A percentile compares a stretch with the other conserved stretches of the same genome.
Evolutionary conservation across 1,140 invertebrate genomes (phyloP).

Genomic region (Orchesella cincta): DNA sequence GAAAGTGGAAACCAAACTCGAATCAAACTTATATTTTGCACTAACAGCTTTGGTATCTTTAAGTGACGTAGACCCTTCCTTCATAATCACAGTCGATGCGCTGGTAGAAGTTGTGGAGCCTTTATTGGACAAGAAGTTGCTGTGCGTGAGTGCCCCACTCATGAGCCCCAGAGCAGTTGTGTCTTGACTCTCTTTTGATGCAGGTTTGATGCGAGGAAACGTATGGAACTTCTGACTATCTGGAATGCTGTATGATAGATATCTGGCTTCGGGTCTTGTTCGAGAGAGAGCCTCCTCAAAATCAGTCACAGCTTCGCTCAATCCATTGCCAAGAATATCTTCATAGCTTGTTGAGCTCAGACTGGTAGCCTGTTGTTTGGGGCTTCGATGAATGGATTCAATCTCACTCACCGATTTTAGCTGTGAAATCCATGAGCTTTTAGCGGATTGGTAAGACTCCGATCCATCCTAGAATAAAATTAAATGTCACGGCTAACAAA

Average conservation of each 20-base stretch:
- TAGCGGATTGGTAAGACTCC: not conserved
- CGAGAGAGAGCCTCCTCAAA: slow-evolving; percentile 69
- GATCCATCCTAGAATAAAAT: not conserved
- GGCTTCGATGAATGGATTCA: not conserved
- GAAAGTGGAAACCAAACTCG: not conserved
- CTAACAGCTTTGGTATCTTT: not conserved
- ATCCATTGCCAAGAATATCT: slow-evolving; percentile 45
- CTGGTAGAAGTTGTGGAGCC: slow-evolving; percentile 30
- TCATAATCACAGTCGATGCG: slow-evolving; percentile 41
- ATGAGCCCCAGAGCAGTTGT: not conserved
- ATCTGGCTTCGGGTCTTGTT: slow-evolving; percentile 38
- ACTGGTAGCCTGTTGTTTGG: not conserved
- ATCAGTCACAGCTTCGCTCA: slow-evolving; percentile 70
- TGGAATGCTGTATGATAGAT: slow-evolving; percentile 44
- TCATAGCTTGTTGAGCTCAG: not conserved
- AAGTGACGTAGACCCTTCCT: slow-evolving; percentile 26
- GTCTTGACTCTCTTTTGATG: not conserved
- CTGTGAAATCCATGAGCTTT: slow-evolving; percentile 5
- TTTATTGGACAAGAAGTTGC: slow-evolving; percentile 21
- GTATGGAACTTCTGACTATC: slow-evolving; percentile 47
- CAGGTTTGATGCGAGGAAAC: slow-evolving; percentile 46
- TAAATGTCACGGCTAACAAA: not conserved
- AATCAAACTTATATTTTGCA: not conserved
- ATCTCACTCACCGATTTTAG: not conserved
- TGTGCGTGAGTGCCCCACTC: too few species aligned